Percentiles rank a stretch among this genome's conserved stretches.
These are phyloP conservation scores for Dasysyrphus albostriatus DNA, from an alignment of 2,888 invertebrate genomes.

Conservation along the genomic window DNA sequence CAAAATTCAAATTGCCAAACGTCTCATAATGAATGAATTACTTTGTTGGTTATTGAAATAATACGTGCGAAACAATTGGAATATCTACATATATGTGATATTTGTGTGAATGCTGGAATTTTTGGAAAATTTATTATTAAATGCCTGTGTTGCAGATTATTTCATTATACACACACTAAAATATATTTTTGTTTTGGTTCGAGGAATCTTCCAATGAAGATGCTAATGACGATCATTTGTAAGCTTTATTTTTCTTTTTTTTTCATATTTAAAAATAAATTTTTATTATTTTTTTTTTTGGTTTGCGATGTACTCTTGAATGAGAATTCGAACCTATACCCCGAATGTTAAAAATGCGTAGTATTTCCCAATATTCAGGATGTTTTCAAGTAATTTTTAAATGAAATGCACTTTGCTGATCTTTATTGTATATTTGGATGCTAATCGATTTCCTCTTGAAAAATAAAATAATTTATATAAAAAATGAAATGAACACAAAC, in stretches of 20 bases:
- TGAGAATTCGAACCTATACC: slow-evolving; percentile 11
- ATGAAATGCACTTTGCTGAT: not conserved
- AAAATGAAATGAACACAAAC: not conserved
- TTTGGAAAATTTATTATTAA: slow-evolving; percentile 21
- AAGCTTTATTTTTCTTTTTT: slow-evolving; percentile 33
- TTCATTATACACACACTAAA: not conserved
- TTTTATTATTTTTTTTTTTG: slow-evolving; percentile 50
- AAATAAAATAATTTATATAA: not conserved
- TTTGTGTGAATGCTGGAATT: slow-evolving; percentile 7
- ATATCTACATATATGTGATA: not conserved
- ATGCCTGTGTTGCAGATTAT: slow-evolving; percentile 36
- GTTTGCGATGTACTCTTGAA: slow-evolving; percentile 42
- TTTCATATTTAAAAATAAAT: slow-evolving; percentile 31
- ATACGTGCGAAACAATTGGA: slow-evolving; percentile 39
- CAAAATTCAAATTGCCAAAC: slow-evolving; percentile 20
- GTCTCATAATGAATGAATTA: slow-evolving; percentile 43
- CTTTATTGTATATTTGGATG: not conserved
- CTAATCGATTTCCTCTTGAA: slow-evolving; percentile 41
- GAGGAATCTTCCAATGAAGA: slow-evolving; percentile 15
- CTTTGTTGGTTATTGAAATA: not conserved
- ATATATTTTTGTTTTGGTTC: not conserved
- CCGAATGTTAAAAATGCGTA: slow-evolving; percentile 3
- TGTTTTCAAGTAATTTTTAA: slow-evolving; percentile 9
- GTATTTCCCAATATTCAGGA: not conserved
- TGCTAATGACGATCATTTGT: slow-evolving; percentile 53